Evolutionary conservation across 2,888 invertebrate genomes (phyloP).

Genomic region (Hyalella azteca): DNA sequence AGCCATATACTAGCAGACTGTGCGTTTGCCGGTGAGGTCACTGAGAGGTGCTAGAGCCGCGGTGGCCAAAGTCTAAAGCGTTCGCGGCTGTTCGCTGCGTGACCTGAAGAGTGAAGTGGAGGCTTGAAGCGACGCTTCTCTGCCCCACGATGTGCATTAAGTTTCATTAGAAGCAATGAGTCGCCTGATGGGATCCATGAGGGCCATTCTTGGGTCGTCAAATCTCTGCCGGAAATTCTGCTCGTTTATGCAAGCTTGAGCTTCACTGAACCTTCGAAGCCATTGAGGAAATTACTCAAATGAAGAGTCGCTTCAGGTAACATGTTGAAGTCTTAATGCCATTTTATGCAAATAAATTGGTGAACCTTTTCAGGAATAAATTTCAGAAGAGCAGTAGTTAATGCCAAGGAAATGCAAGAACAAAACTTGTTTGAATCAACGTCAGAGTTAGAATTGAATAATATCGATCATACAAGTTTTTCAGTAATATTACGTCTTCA

Average conservation of each 20-base stretch:
- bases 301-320: not conserved
- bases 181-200: not conserved
- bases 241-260: too few relatives aligned
- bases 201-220: not conserved
- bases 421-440: too few relatives aligned
- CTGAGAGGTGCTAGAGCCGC: not conserved
- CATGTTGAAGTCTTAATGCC: too few relatives aligned
- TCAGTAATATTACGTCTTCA: too few relatives aligned
- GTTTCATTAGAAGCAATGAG: conserved; percentile 5
- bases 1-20: not conserved
- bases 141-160: not conserved
- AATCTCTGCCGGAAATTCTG: not conserved
- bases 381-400: too few relatives aligned
- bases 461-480: too few relatives aligned
- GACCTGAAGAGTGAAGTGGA: not conserved
- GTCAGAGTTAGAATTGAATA: too few relatives aligned
- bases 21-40: not conserved
- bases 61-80: not conserved
- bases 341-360: too few relatives aligned
- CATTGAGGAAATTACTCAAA: too few relatives aligned
- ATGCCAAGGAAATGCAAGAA: too few relatives aligned
- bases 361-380: too few relatives aligned
- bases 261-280: too few relatives aligned
- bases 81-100: not conserved
- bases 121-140: not conserved